Base-by-base conservation (phyloP, 2,797 vertebrate genomes). In the Xenops minutus region DNA sequence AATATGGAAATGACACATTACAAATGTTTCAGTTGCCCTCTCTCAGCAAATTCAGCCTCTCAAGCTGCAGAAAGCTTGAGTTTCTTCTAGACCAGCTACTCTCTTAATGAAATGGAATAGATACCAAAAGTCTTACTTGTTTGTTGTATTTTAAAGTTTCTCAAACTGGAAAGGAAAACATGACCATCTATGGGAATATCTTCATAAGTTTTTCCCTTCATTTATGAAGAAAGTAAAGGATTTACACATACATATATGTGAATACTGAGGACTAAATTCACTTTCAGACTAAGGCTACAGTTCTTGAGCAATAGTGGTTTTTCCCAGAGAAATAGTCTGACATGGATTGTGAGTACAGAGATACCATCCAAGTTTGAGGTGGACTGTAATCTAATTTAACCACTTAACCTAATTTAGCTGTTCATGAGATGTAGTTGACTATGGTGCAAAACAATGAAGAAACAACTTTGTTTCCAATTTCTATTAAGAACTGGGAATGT, bases 401-500 rank as follows among this genome's bases (percentile, higher is more conserved):
- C 80, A 34, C 72, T 92, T 95, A 89, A 93, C 34, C 78, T 91
- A 92, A 94, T 96, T 95, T 88, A 95, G 71, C 43, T 95, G 55
- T 55, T 92, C 12, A 2, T 78, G 83, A 93, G 69, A 68, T 67
- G 41, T 48, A 90, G 69, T 51, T 71, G 27, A 82, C 39, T 85
- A 29, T 46, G 39, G 22, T 81, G 59, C 66, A 95, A 80, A 95
- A 92, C 91, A 94, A 80, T 59, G 32, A 69, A 85, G 79, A 91
- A 93, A 83, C 48, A 79, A 59, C 14, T 75, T 74, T 59, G 46
- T 93, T 95, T 95, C 88, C 80, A 94, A 69, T 96, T 96, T 84
- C 69, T 81, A 24, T 88, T 89, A 85, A 73, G 74, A 73, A 75
- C 26, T 39, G 20, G 22, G 76, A 81, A 34, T 30, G 36, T 55